A percentile compares a stretch with the other conserved stretches of the same genome.
Conservation (phyloP, 92 coral and sea anemone species). For the Zoanthus solanderi region DNA sequence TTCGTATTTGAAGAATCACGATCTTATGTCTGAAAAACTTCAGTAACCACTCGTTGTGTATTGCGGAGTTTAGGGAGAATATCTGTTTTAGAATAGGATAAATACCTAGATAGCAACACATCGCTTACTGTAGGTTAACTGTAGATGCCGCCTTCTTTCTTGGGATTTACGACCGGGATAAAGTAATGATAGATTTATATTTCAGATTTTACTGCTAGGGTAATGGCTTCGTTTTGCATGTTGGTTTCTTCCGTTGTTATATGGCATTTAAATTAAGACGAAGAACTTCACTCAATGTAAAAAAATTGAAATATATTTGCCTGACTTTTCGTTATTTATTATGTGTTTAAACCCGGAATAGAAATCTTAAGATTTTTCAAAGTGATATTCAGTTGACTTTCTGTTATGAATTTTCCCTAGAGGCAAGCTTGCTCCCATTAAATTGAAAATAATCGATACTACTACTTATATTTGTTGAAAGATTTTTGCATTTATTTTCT, state of each 20-base stretch:
- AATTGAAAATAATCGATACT: neutral
- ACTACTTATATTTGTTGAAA: neutral
- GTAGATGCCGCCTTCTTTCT: neutral
- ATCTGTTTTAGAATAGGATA: neutral
- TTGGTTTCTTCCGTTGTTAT: constrained; percentile 16
- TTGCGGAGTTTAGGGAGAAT: neutral
- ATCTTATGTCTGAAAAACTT: neutral
- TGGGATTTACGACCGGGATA: constrained; percentile 4
- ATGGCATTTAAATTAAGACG: too few species aligned
- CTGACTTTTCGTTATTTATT: neutral
- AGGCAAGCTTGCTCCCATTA: neutral
- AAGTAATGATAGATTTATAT: neutral
- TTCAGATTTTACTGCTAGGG: neutral
- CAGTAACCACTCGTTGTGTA: neutral
- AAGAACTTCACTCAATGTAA: neutral
- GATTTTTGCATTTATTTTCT: neutral
- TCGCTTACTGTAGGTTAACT: neutral
- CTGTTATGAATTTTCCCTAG: neutral
- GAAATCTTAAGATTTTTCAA: constrained; percentile 1
- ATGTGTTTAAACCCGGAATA: constrained; percentile 2
- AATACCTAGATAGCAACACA: neutral
- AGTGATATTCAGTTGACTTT: neutral
- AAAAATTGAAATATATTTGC: neutral
- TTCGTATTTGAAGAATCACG: neutral
- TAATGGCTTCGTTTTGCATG: constrained; percentile 29